A percentile compares a stretch with the other conserved stretches of the same genome.
Conservation (phyloP, 2,797 vertebrate species). For the Nannoperca australis region DNA sequence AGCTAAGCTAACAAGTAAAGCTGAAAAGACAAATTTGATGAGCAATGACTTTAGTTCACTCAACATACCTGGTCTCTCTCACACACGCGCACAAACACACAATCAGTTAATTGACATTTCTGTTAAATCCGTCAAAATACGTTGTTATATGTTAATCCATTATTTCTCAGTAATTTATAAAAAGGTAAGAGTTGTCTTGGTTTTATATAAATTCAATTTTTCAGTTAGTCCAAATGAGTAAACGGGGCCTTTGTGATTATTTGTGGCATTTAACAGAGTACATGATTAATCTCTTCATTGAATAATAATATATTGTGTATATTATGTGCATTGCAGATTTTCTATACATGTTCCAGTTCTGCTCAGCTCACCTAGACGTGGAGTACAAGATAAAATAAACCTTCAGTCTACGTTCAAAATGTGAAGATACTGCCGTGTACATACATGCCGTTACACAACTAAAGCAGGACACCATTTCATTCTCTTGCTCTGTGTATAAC, state of each 20-base stretch:
- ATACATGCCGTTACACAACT: background rate
- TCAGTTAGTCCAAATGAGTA: no score
- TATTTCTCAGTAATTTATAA: background rate
- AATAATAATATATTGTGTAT: background rate
- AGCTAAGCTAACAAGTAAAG: conserved; percentile 69
- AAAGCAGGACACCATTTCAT: background rate
- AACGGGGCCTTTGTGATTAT: background rate
- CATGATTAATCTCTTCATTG: background rate
- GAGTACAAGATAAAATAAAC: no score
- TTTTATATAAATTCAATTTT: no score
- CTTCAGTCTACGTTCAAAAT: background rate
- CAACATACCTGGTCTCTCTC: background rate
- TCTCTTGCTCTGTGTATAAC: conserved; percentile 5
- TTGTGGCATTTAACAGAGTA: background rate
- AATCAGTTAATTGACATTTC: background rate
- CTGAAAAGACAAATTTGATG: conserved; percentile 59
- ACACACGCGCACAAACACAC: background rate
- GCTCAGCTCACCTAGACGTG: background rate
- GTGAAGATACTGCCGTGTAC: no score
- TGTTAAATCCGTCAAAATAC: no score
- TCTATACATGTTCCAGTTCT: background rate
- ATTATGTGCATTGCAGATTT: background rate
- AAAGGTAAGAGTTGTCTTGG: background rate
- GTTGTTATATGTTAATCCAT: background rate
- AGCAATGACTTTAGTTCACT: conserved; percentile 53